A percentile compares a stretch with the other conserved stretches of the same genome.
phyloP scores from a whole-genome alignment of 2,113 vertebrate genomes.

The Aix galericulata region DNA sequence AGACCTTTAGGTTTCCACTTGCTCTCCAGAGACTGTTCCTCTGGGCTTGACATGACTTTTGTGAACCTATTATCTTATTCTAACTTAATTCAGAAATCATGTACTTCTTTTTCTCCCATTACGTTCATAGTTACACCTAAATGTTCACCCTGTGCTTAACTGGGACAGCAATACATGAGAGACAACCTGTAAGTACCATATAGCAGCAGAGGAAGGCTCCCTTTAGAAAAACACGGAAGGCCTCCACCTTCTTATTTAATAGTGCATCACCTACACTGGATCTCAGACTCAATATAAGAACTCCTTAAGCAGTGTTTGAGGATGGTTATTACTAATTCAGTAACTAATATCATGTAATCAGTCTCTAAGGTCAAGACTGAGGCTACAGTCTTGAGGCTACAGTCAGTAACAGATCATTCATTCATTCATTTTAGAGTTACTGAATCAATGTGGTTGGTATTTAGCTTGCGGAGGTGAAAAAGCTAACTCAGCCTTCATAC shows the following conservation, averaged over 20 bases:
- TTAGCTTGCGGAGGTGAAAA: not conserved
- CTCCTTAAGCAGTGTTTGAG: not conserved
- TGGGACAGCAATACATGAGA: not conserved
- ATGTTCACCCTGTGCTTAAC: not conserved
- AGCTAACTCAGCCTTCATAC: not conserved
- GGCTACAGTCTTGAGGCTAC: not conserved
- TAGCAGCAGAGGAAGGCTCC: not conserved
- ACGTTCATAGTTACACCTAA: not conserved
- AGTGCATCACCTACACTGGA: not conserved
- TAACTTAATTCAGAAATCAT: not conserved
- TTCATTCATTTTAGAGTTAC: not conserved
- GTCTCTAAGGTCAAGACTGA: not conserved
- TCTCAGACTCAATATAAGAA: not conserved
- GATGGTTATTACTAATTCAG: not conserved
- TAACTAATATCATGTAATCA: not conserved
- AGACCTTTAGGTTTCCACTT: not conserved
- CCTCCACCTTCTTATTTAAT: accelerated
- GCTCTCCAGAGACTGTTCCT: not conserved
- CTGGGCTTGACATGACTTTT: not conserved
- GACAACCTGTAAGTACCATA: not conserved
- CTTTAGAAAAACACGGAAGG: not conserved
- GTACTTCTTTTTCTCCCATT: not conserved
- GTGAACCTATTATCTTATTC: not conserved
- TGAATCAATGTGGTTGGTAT: not conserved
- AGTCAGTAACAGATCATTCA: not conserved